These are phyloP conservation scores for Pituophis catenifer DNA, from an alignment of 2,113 vertebrate species.

Conservation along the genomic window DNA sequence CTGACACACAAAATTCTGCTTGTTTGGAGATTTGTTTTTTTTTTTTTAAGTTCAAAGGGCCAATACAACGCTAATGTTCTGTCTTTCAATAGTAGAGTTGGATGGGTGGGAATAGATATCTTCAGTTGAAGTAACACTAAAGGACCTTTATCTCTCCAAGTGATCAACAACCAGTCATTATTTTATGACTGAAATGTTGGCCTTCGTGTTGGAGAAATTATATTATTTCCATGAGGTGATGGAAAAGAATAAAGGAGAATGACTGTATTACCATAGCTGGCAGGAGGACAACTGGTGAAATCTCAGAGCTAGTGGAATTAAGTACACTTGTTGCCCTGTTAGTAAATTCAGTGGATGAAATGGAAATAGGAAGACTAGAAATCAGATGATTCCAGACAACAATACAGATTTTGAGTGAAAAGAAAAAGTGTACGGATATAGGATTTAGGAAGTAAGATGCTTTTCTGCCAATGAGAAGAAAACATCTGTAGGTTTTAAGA, in stretches of 20 bases:
- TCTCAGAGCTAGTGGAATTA: too few relatives aligned
- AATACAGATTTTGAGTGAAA: not conserved
- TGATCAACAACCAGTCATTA: too few relatives aligned
- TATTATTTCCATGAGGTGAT: not conserved
- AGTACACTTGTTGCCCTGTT: too few relatives aligned
- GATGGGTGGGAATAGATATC: not conserved
- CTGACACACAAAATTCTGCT: not conserved
- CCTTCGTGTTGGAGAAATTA: not conserved
- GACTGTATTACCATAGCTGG: not conserved
- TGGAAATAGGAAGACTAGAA: not conserved
- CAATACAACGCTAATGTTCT: not conserved
- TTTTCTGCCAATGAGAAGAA: not conserved
- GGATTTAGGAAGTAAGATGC: not conserved
- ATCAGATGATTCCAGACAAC: not conserved
- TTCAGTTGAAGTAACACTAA: slow-evolving; percentile 34
- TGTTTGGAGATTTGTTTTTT: not conserved
- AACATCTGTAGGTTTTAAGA: too few relatives aligned
- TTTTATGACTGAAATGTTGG: not conserved
- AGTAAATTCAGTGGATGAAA: not conserved
- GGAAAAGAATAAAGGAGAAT: not conserved
- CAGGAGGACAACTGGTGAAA: not conserved
- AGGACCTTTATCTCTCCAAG: not conserved
- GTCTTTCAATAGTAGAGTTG: not conserved
- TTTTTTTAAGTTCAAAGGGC: slow-evolving; percentile 13
- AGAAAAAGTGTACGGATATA: too few relatives aligned